Evolutionary conservation across 2,888 invertebrate genomes (phyloP).

Genomic region (Drosophila paramelanica): DNA sequence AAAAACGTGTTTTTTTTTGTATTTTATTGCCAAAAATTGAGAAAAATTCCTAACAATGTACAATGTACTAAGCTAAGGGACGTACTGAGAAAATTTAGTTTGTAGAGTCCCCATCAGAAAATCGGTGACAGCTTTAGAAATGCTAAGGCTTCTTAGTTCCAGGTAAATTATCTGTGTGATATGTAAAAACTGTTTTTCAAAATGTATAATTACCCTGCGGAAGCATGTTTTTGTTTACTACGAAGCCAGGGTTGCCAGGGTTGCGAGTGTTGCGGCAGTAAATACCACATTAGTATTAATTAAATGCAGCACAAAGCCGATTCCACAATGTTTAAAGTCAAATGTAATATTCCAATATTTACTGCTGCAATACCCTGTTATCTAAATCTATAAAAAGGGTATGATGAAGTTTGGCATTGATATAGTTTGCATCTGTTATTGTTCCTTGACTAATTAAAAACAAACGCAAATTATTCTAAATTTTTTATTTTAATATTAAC

Average conservation of each 20-base stretch:
- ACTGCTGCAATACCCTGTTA: background rate
- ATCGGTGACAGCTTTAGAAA: background rate
- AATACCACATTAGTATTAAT: background rate
- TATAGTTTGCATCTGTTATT: no score
- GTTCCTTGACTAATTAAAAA: no score
- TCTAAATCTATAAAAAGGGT: no score
- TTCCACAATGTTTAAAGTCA: background rate
- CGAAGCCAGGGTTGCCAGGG: background rate
- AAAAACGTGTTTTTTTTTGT: background rate
- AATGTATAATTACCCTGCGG: background rate
- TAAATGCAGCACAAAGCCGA: background rate
- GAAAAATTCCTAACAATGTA: background rate
- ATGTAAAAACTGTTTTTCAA: background rate
- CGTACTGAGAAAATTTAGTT: background rate
- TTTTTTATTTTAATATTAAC: no score
- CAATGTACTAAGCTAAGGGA: background rate
- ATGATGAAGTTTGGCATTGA: no score
- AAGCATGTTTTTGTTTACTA: background rate
- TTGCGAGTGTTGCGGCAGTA: background rate
- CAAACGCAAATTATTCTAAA: no score
- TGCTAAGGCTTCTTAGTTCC: background rate
- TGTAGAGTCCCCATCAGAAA: background rate
- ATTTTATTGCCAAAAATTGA: background rate
- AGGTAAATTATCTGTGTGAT: background rate
- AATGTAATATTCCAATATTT: background rate